Conservation (phyloP, 1,140 invertebrate genomes). For the Aphelenchoides besseyi region DNA sequence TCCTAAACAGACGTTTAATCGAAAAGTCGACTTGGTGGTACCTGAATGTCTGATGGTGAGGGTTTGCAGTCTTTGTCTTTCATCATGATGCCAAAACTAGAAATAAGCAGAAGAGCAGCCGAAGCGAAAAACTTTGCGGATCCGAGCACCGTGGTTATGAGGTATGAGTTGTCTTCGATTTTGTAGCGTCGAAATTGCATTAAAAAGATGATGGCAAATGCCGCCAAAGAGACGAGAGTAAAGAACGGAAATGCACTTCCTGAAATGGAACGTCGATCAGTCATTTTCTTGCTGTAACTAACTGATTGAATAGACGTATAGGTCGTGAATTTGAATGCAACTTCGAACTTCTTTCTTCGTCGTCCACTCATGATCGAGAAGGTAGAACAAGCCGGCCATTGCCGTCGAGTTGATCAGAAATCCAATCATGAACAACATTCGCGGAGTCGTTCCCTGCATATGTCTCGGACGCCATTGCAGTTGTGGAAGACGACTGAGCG, state of each 20-base stretch:
- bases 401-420: slow-evolving; percentile 15
- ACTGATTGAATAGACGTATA: neutral
- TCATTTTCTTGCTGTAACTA: neutral
- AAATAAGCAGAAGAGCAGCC: neutral
- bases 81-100: neutral
- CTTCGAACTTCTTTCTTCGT: neutral
- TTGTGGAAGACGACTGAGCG: neutral
- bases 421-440: neutral
- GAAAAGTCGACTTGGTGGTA: neutral
- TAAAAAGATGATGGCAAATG: neutral
- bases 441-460: neutral
- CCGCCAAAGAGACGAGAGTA: neutral
- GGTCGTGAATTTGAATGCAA: neutral
- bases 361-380: neutral
- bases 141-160: neutral
- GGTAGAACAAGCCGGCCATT: slow-evolving; percentile 1
- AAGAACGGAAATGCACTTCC: neutral
- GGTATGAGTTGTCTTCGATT: neutral
- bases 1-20: slow-evolving; percentile 1
- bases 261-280: neutral
- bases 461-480: neutral
- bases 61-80: neutral
- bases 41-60: neutral
- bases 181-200: slow-evolving; percentile 3
- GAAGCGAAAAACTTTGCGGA: neutral